Evolutionary conservation across 2,113 vertebrate species (phyloP).

Genomic region (Eudyptes chrysolophus): DNA sequence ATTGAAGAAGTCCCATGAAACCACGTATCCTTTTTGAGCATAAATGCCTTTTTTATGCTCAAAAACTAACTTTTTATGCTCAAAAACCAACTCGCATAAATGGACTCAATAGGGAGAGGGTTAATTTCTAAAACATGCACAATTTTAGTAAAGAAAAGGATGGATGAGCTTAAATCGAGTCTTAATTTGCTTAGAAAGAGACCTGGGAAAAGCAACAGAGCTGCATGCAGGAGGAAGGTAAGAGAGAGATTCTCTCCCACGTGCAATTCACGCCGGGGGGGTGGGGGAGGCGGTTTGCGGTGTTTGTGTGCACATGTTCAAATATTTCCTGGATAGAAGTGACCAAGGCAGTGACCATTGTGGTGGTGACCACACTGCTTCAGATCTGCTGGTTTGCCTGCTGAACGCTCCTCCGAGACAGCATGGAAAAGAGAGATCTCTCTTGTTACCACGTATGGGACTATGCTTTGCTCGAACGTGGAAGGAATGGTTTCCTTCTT

Average conservation of each 20-base stretch:
- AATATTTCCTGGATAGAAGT: not conserved
- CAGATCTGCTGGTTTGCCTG: not conserved
- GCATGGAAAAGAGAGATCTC: not conserved
- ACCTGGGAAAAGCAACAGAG: not conserved
- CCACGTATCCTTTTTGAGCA: not conserved
- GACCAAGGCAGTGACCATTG: not conserved
- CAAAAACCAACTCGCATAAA: not conserved
- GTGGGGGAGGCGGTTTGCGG: too few relatives aligned
- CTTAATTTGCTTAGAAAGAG: not conserved
- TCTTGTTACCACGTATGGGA: not conserved
- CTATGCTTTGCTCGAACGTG: not conserved
- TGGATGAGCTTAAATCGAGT: not conserved
- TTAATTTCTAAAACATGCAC: not conserved
- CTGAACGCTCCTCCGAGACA: not conserved
- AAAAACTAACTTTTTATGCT: too few relatives aligned
- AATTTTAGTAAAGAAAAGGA: not conserved
- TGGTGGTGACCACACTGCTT: not conserved
- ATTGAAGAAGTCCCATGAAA: not conserved
- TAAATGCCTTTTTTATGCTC: too few relatives aligned
- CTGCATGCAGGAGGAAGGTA: not conserved
- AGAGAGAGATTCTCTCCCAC: not conserved
- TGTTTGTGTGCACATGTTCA: fast-evolving
- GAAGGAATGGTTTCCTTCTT: not conserved
- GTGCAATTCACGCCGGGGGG: fast-evolving
- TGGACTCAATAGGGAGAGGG: not conserved